phyloP scores from a whole-genome alignment of 2,797 vertebrate species.

The Myioborus miniatus region DNA sequence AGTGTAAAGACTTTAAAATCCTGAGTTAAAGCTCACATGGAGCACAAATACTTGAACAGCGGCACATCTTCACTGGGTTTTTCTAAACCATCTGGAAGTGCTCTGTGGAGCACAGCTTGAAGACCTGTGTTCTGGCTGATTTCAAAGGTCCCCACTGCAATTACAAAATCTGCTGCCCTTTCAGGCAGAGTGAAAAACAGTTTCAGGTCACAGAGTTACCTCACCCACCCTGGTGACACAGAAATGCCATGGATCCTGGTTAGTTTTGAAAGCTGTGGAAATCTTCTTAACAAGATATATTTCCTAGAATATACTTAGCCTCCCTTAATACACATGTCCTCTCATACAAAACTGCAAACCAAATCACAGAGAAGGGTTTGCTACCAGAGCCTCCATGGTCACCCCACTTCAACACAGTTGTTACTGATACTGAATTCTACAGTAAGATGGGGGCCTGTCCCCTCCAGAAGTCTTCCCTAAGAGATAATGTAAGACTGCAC shows the following conservation, averaged over 20 bases:
- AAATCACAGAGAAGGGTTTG: background rate
- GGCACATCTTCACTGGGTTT: background rate
- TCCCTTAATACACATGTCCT: background rate
- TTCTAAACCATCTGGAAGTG: constrained; percentile 35
- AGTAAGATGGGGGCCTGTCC: background rate
- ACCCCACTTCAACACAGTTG: background rate
- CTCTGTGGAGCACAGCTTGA: background rate
- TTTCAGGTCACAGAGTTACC: constrained; percentile 21
- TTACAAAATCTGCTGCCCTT: background rate
- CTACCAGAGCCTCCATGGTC: background rate
- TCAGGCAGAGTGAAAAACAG: background rate
- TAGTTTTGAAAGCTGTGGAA: background rate
- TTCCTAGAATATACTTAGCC: background rate
- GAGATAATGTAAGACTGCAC: background rate
- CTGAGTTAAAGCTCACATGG: background rate
- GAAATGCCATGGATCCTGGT: background rate
- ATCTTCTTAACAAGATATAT: background rate
- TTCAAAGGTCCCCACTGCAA: constrained; percentile 18
- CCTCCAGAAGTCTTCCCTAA: background rate
- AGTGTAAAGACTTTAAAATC: background rate
- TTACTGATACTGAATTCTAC: background rate
- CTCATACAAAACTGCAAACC: background rate
- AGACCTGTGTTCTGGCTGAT: background rate
- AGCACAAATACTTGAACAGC: background rate
- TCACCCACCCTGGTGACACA: background rate